Conservation (phyloP, 2,113 vertebrate species). For the Cranoglanis bouderius region DNA sequence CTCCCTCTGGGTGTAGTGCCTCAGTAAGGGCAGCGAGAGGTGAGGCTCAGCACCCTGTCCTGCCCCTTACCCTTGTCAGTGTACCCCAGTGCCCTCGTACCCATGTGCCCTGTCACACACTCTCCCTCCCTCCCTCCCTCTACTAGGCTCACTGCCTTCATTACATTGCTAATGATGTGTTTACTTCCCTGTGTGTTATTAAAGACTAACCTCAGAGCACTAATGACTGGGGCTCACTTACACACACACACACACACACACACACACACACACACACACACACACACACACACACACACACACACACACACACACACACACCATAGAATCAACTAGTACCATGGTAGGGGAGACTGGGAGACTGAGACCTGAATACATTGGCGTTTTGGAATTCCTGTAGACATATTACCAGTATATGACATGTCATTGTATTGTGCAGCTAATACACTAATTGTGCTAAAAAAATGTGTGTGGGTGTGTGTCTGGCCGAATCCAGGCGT, state of each 20-base stretch:
- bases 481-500: not conserved
- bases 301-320: conserved; percentile 34
- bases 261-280: conserved; percentile 34
- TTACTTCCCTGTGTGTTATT: conserved; percentile 57
- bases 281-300: conserved; percentile 47
- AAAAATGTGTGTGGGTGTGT: not conserved
- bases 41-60: conserved; percentile 26
- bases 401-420: not conserved
- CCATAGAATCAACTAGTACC: conserved; percentile 49
- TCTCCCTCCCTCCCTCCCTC: conserved; percentile 13
- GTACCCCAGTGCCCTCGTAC: conserved; percentile 44
- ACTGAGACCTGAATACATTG: not conserved
- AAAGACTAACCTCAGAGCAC: conserved; percentile 55
- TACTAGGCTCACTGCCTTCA: conserved; percentile 46
- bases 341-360: not conserved
- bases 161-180: conserved; percentile 60
- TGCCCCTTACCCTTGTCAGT: conserved; percentile 36
- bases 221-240: conserved; percentile 54
- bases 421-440: not conserved
- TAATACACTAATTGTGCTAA: not conserved
- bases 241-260: conserved; percentile 46
- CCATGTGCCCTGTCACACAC: conserved; percentile 23
- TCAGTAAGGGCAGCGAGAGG: conserved; percentile 34
- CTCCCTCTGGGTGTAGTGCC: conserved; percentile 24
- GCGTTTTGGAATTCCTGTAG: not conserved